Base-by-base conservation (phyloP, 1,140 invertebrate species). In the Ephestia elutella region DNA sequence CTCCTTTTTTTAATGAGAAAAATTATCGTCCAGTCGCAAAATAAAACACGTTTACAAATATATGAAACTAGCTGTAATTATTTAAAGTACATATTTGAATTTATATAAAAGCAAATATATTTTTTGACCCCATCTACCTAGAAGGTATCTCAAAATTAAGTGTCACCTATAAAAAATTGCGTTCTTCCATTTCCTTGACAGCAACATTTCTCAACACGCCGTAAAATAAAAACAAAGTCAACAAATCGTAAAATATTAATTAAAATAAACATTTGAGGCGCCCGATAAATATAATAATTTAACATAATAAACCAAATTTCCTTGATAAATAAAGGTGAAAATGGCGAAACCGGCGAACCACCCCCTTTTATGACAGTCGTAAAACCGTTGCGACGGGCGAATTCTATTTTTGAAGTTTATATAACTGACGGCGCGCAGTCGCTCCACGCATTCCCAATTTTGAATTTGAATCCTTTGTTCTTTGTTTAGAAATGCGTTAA, bases 351-450 rank as follows among this genome's bases (percentile, higher is more conserved):
- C 58, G 17, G 63, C 65, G 10, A 57, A 19, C 66, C 63, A 62
- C 65, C 63, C 68, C 32, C 54, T 75, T 78, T 78, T 78, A 78
- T 64, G 72, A 75, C 58, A 66, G 63, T 70, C 72, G 69, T 80
- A 80, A 78, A 80, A 25, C 51, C 65, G 70, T 57, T 65, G 68
- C 72, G 63, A 71, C 67, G 68, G 55, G 63, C 70, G 59, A 73
- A 64, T 73, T 73, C 75, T 80, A 80, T 80, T 80, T 80, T 70
- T 80, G 77, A 77, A 70, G 59, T 75, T 80, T 80, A 80, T 71
- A 75, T 77, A 75, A 79, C 71, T 60, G 60, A 44, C 57, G 54
- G 65, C 59, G 57, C 63, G 62, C 59, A 64, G 53, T 65, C 68
- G 65, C 62, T 57, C 55, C 38, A 70, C 62, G 63, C 59, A 65